A percentile compares a stretch with the other conserved stretches of the same genome.
These are phyloP conservation scores for Dipodomys spectabilis DNA, from an alignment of 2,113 vertebrate genomes.

Conservation along the genomic window DNA sequence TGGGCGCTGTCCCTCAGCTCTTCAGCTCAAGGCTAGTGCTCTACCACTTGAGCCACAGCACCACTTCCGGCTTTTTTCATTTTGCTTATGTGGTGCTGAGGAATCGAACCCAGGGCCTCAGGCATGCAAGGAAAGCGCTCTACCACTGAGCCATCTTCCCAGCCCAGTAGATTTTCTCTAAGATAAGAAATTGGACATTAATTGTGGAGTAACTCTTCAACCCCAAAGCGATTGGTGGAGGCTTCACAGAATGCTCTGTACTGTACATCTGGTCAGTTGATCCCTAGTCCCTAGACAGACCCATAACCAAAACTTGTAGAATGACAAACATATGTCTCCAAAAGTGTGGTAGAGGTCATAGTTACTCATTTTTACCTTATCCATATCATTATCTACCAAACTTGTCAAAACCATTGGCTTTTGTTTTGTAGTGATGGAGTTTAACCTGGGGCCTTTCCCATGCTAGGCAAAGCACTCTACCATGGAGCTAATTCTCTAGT, in stretches of 20 bases:
- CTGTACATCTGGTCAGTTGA: background rate
- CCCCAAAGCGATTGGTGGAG: background rate
- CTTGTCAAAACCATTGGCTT: background rate
- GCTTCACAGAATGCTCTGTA: slow-evolving; percentile 45
- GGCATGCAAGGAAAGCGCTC: no score
- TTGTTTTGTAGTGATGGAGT: background rate
- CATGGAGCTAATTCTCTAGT: background rate
- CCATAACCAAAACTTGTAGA: background rate
- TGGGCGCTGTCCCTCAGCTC: no score
- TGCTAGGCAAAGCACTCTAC: background rate
- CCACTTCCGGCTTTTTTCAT: no score
- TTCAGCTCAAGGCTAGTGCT: no score
- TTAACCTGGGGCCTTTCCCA: background rate
- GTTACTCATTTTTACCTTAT: background rate
- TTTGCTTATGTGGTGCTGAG: no score
- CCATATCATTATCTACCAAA: background rate
- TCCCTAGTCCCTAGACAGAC: background rate
- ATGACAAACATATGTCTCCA: background rate
- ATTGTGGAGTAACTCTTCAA: background rate
- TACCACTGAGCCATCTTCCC: no score
- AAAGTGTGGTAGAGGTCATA: background rate
- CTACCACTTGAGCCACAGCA: no score
- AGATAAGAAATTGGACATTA: background rate
- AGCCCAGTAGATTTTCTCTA: slow-evolving; percentile 28
- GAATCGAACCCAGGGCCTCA: no score